These are phyloP conservation scores for Pseudococcus jackbeardsleyi DNA, from an alignment of 2,888 invertebrate genomes.

Conservation along the genomic window DNA sequence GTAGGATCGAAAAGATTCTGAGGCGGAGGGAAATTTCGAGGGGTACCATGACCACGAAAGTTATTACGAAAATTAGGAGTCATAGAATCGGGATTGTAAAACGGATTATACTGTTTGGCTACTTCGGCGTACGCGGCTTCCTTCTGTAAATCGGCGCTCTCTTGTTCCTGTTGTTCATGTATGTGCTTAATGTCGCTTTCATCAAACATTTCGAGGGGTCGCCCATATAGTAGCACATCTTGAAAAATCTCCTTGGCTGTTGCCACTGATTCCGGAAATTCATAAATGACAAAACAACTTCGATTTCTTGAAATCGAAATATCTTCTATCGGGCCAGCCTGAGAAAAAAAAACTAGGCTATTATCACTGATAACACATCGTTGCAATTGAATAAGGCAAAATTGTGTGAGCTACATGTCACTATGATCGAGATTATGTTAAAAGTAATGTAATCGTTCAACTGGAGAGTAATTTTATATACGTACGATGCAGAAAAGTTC, in stretches of 20 bases:
- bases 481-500: conserved; percentile 57
- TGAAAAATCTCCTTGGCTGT: conserved; percentile 61
- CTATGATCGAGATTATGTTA: not conserved
- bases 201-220: conserved; percentile 33
- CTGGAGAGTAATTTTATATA: not conserved
- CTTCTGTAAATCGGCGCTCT: not conserved
- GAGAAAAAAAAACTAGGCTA: not conserved
- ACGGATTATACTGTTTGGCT: not conserved
- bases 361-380: not conserved
- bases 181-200: conserved; percentile 45
- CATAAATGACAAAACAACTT: conserved; percentile 51
- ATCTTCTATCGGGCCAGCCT: conserved; percentile 57
- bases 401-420: not conserved
- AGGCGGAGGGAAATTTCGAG: not conserved
- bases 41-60: not conserved
- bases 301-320: conserved; percentile 16
- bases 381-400: not conserved
- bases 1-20: not conserved
- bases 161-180: conserved; percentile 5
- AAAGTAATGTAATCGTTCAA: not conserved
- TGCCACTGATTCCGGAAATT: conserved; percentile 41
- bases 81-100: conserved; percentile 18
- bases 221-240: conserved; percentile 29
- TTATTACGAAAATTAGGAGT: not conserved
- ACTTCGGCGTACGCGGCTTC: not conserved